Percentiles rank a stretch among this genome's conserved stretches.
Evolutionary conservation across 2,113 vertebrate species (phyloP).

Genomic region (Helogale parvula): DNA sequence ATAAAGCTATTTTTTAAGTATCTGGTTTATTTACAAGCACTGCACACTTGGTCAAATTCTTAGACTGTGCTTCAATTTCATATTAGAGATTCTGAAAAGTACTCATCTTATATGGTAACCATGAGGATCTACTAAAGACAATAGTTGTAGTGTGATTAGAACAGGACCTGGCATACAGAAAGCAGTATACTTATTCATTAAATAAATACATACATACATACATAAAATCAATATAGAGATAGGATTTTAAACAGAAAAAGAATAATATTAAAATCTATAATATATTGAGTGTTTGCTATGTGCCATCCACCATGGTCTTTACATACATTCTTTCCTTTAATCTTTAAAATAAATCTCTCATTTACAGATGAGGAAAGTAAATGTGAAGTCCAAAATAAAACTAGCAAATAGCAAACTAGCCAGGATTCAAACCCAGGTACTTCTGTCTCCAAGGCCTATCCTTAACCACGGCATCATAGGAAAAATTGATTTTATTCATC

Average conservation of each 20-base stretch:
- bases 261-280: conserved; percentile 13
- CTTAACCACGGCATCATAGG: neutral
- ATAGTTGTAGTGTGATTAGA: neutral
- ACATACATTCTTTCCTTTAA: neutral
- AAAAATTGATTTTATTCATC: neutral
- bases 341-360: conserved; percentile 4
- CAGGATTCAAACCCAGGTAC: neutral
- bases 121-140: neutral
- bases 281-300: neutral
- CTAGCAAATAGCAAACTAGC: neutral
- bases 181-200: neutral
- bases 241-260: neutral
- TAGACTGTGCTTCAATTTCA: conserved; percentile 25
- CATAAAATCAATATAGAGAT: neutral
- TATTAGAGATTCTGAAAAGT: neutral
- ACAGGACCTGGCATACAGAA: neutral
- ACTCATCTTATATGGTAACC: neutral
- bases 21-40: neutral
- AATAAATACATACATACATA: neutral
- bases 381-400: conserved; percentile 38
- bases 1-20: conserved; percentile 7
- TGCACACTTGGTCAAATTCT: neutral
- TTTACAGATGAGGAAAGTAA: neutral
- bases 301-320: neutral
- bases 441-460: neutral